These are phyloP conservation scores for Sinocyclocheilus anshuiensis DNA, from an alignment of 2,113 vertebrate genomes.

Conservation along the genomic window DNA sequence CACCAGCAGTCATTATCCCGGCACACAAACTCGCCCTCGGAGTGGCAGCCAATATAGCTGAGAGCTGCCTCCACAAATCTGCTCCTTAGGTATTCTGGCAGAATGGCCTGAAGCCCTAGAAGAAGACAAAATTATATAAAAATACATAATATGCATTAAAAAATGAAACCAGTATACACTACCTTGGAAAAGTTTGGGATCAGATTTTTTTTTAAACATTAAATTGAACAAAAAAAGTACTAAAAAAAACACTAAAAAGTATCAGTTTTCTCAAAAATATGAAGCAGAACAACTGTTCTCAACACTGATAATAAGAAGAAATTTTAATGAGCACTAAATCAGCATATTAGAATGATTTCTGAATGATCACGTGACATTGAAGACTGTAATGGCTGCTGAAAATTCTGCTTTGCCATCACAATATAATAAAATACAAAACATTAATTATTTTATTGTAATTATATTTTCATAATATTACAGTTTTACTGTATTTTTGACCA, in stretches of 20 bases:
- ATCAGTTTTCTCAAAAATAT: background rate
- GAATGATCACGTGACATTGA: background rate
- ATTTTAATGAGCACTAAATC: background rate
- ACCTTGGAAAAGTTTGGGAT: background rate
- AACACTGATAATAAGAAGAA: background rate
- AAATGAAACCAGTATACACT: background rate
- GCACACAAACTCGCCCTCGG: slow-evolving; percentile 80
- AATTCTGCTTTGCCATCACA: background rate
- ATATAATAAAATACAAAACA: background rate
- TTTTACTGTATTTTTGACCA: too few species aligned
- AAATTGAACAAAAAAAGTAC: too few species aligned
- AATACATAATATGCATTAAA: background rate
- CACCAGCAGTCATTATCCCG: slow-evolving; percentile 81
- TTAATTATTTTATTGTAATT: background rate
- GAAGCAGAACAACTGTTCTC: background rate
- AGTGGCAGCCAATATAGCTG: slow-evolving; percentile 81
- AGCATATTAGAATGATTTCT: background rate
- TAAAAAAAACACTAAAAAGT: background rate
- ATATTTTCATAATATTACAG: background rate
- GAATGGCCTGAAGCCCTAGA: slow-evolving; percentile 78
- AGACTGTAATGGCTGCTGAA: background rate
- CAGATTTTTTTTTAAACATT: too few species aligned
- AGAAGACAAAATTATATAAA: slow-evolving; percentile 41
- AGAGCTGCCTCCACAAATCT: slow-evolving; percentile 81
- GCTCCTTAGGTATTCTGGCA: slow-evolving; percentile 77